Conservation (phyloP, 1,140 invertebrate genomes). For the Anastrepha obliqua region DNA sequence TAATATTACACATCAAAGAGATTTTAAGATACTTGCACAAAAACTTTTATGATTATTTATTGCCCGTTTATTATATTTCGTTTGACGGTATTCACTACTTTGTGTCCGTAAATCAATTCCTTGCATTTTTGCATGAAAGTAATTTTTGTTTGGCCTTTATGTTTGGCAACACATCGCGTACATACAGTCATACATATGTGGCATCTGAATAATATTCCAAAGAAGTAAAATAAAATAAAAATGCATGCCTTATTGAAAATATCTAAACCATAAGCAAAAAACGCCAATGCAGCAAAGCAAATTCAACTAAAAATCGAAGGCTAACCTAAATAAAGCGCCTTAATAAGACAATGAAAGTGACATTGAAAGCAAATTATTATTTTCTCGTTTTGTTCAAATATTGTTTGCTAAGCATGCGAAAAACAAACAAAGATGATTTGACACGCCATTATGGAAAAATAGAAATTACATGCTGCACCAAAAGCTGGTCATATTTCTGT, state of each 20-base stretch:
- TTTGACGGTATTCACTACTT: too few species aligned
- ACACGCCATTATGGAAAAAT: slow-evolving; percentile 26
- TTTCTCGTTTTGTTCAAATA: neutral
- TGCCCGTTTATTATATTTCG: too few species aligned
- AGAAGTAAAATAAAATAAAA: neutral
- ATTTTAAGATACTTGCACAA: too few species aligned
- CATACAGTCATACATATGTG: neutral
- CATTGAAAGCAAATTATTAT: slow-evolving; percentile 26
- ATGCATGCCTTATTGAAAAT: neutral
- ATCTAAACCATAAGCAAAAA: slow-evolving; percentile 1
- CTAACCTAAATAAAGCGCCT: neutral
- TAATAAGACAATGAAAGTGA: slow-evolving; percentile 35
- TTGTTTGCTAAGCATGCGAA: neutral
- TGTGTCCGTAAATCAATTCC: too few species aligned
- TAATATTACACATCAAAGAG: too few species aligned
- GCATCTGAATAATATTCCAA: neutral
- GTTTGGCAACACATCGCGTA: neutral
- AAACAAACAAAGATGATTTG: neutral
- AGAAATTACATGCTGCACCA: neutral
- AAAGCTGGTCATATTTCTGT: too few species aligned
- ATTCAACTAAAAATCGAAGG: slow-evolving; percentile 22
- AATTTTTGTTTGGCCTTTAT: too few species aligned
- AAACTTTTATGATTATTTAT: too few species aligned
- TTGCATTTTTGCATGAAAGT: too few species aligned
- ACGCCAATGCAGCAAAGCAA: slow-evolving; percentile 23